Conservation (phyloP, 2,113 vertebrate genomes). For the Onychorhynchus coronatus region DNA sequence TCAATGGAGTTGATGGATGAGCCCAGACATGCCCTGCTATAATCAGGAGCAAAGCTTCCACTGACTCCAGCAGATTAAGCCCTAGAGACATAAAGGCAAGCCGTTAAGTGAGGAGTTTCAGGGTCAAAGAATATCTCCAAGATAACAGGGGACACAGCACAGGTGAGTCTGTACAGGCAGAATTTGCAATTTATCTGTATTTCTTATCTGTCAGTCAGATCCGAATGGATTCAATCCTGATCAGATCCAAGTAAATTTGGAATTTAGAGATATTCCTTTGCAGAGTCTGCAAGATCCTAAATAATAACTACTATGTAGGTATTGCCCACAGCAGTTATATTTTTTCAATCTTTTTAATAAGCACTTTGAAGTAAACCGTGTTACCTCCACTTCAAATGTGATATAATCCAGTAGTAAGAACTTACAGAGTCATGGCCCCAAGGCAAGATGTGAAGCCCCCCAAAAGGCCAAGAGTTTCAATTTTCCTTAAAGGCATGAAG, state of each 20-base stretch:
- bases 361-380: neutral
- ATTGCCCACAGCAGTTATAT: neutral
- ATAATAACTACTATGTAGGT: neutral
- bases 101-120: neutral
- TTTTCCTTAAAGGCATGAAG: neutral
- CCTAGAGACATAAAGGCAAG: neutral
- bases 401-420: neutral
- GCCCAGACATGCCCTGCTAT: neutral
- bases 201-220: neutral
- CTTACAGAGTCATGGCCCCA: neutral
- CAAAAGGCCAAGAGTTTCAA: neutral
- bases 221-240: neutral
- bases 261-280: neutral
- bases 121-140: neutral
- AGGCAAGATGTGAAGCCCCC: neutral
- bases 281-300: neutral
- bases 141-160: neutral
- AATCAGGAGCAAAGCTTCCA: neutral
- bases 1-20: neutral
- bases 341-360: neutral
- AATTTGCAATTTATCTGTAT: neutral
- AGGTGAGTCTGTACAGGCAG: conserved; percentile 7
- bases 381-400: neutral
- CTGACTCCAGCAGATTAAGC: neutral
- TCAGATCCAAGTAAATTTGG: neutral